Evolutionary conservation across 2,888 invertebrate species (phyloP), one percentile per base, ranked within the genome.

Genomic region (Anthrax anthrax): DNA sequence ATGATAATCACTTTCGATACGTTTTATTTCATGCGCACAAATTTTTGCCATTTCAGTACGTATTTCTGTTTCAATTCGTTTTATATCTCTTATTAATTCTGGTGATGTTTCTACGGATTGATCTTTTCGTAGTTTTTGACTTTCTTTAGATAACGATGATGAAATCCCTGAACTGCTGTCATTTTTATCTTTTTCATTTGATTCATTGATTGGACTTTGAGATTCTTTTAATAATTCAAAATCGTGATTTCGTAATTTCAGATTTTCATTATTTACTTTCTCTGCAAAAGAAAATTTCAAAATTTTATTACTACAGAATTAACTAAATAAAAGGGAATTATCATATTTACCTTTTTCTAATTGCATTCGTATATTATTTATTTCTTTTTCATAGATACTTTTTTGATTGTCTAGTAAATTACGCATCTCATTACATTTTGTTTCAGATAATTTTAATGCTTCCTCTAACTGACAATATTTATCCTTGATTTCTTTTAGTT

Each of bases 1-100:
- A 60, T 72, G 51, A 59, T 60, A 58, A 58, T 69, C 70, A 65
- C 70, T 46, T 60, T 76, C 76, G 10, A 74, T 65, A 0, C 71
- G 70, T 60, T 76, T 77, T 53, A 80, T 69, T 63, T 80, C 78
- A 23, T 72, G 57, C 0, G 77, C 76, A 53, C 77, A 79, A 48
- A 78, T 74, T 54, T 77, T 77, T 1, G 79, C 78, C 70, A 80
- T 77, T 59, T 80, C 80, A 51, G 80, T 77, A 2, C 80, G 70
- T 46, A 81, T 75, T 1, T 75, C 75, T 34, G 60, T 55, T 51
- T 67, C 67, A 3, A 61, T 54, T 57, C 54, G 38, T 56, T 61
- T 6, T 59, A 42, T 14, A 2, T 44, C 47, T 32, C 17, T 38
- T 16, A 38, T 42, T 12, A 48, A 47, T 16, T 16, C 12, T 4